phyloP scores from a whole-genome alignment of 2,113 vertebrate species.

The Girardinichthys multiradiatus region DNA sequence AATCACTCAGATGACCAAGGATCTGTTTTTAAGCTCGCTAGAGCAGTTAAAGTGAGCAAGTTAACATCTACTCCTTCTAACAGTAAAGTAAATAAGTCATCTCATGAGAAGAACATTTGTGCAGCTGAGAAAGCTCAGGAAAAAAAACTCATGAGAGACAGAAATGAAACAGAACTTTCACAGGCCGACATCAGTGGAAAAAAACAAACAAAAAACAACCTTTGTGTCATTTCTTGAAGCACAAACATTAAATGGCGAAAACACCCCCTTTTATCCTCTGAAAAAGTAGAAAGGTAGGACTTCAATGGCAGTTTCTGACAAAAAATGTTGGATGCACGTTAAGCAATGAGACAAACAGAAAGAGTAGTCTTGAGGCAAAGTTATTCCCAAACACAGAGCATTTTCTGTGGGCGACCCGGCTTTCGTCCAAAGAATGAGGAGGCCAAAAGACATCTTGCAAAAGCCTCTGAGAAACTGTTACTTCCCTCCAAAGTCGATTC shows the following conservation, averaged over 20 bases:
- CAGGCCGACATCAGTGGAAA: slow-evolving; percentile 40
- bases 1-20: slow-evolving; percentile 9
- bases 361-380: slow-evolving; percentile 70
- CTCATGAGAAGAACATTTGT: slow-evolving; percentile 22
- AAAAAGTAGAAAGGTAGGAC: slow-evolving; percentile 72
- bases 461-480: slow-evolving; percentile 70
- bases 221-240: slow-evolving; percentile 44
- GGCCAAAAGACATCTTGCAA: slow-evolving; percentile 19
- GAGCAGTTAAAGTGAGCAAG: slow-evolving; percentile 27
- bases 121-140: slow-evolving; percentile 28
- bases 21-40: slow-evolving; percentile 14
- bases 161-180: slow-evolving; percentile 41
- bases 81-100: slow-evolving; percentile 30
- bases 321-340: slow-evolving; percentile 64
- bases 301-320: slow-evolving; percentile 67
- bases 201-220: slow-evolving; percentile 23
- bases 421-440: slow-evolving; percentile 42
- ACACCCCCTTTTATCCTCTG: slow-evolving; percentile 45
- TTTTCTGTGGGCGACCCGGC: slow-evolving; percentile 46
- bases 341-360: slow-evolving; percentile 57
- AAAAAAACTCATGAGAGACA: slow-evolving; percentile 21
- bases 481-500: slow-evolving; percentile 91
- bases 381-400: slow-evolving; percentile 61
- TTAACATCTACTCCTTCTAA: slow-evolving; percentile 29
- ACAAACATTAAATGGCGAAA: slow-evolving; percentile 44